A percentile compares a stretch with the other conserved stretches of the same genome.
Conservation (phyloP, 2,113 vertebrate species). For the Catharus fuscescens region DNA sequence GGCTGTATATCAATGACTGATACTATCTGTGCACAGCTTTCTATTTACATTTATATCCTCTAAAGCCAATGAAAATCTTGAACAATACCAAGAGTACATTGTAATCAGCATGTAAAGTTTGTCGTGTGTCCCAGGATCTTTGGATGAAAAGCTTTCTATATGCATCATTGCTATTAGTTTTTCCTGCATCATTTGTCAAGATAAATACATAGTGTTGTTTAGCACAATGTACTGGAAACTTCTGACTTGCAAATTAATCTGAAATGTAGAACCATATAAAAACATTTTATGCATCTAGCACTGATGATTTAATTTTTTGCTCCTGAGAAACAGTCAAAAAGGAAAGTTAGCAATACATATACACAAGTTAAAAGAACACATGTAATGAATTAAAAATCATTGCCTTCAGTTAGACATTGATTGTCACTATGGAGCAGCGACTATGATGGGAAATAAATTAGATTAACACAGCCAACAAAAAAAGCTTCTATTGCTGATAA, state of each 20-base stretch:
- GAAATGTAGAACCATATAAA: conserved; percentile 53
- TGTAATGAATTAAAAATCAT: conserved; percentile 35
- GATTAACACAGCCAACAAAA: background rate
- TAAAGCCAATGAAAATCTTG: conserved; percentile 16
- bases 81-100: background rate
- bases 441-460: conserved; percentile 15
- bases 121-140: conserved; percentile 48
- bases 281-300: conserved; percentile 55
- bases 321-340: conserved; percentile 26
- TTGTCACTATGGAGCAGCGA: background rate
- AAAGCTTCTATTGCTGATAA: background rate
- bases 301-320: conserved; percentile 62
- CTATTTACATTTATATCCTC: background rate
- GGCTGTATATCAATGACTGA: background rate
- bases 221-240: conserved; percentile 46
- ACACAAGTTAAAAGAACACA: conserved; percentile 30
- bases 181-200: conserved; percentile 65
- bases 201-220: conserved; percentile 60
- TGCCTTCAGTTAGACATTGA: conserved; percentile 1
- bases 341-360: conserved; percentile 17
- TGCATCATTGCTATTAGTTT: conserved; percentile 54
- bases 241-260: conserved; percentile 65
- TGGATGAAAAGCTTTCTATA: conserved; percentile 47
- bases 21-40: background rate
- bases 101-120: conserved; percentile 55